Base-by-base conservation (phyloP, 2,797 vertebrate species). In the Loris lydekkerianus region DNA sequence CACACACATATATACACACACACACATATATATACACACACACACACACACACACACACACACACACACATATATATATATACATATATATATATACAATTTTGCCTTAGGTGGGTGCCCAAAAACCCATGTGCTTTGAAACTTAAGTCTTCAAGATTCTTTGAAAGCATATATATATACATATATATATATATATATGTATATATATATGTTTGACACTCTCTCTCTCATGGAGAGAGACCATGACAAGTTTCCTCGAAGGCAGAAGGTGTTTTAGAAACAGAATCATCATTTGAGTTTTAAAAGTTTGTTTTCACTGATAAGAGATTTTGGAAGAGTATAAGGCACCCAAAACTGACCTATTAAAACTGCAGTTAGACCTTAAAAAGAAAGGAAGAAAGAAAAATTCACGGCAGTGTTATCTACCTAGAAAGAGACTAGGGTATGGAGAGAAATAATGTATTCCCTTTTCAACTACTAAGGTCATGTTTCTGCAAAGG, bases 11-110 rank as follows among this genome's bases (percentile, higher is more conserved):
- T 10, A 46, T 0, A 49, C 13, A 53, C 49, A 15, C 49, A 49
- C 43, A 46, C 46, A 46, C 46, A 10, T 9, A 10, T 10, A 10
- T 11, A 2, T 10, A 1, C 8, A 2, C 1, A 40, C 14, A 31
- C 5, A 46, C 8, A 46, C 9, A 10, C 46, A 46, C 46, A 46
- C 46, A 10, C 46, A 46, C 46, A 46, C 5, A 40, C 46, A 46
- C 46, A 46, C 2, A 49, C 49, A 53, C 49, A 15, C 49, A 49
- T 4, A 49, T 14, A 49, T 53, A 53, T 14, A 53, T 3, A 53
- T n/a, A 53, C 49, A 15, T 14, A 49, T 4, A 49, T 14, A 49
- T 53, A 53, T 14, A 53, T 3, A 53, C 13, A 53, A 53, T 53
- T 53, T 53, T 53, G 14, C 15, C 17, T 53, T 53, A 15, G 14